Evolutionary conservation across 2,797 vertebrate species (phyloP).

Genomic region (Hapalemur alaotrensis): DNA sequence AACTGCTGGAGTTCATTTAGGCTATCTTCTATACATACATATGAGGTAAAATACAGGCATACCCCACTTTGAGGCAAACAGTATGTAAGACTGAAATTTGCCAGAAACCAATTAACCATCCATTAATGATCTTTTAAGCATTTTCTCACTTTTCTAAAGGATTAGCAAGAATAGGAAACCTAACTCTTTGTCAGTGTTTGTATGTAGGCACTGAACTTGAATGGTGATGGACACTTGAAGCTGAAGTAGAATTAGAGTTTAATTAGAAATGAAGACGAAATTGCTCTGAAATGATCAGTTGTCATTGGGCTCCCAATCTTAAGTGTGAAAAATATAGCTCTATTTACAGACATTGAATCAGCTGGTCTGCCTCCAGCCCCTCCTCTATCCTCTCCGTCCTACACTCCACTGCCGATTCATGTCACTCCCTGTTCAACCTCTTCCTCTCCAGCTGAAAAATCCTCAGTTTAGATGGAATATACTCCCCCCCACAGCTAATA

Average conservation of each 20-base stretch:
- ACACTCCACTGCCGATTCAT: neutral
- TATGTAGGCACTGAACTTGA: neutral
- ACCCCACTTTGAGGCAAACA: neutral
- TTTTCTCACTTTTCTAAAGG: neutral
- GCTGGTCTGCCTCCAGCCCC: neutral
- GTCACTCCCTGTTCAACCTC: neutral
- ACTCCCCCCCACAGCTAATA: neutral
- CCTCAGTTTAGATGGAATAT: neutral
- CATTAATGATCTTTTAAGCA: neutral
- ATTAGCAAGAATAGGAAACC: neutral
- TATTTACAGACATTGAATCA: constrained; percentile 56
- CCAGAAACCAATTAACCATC: neutral
- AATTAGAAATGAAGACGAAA: constrained; percentile 19
- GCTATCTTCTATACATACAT: neutral
- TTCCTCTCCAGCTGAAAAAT: neutral
- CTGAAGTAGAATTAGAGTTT: constrained; percentile 4
- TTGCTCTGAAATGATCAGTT: constrained; percentile 23
- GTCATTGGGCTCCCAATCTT: neutral
- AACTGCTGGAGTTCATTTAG: neutral
- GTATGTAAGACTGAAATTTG: neutral
- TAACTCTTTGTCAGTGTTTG: neutral
- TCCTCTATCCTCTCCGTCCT: neutral
- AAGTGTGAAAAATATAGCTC: constrained; percentile 28
- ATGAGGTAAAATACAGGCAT: neutral
- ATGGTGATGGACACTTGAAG: neutral